Conservation (phyloP, 2,797 vertebrate species). For the Lagorchestes hirsutus region DNA sequence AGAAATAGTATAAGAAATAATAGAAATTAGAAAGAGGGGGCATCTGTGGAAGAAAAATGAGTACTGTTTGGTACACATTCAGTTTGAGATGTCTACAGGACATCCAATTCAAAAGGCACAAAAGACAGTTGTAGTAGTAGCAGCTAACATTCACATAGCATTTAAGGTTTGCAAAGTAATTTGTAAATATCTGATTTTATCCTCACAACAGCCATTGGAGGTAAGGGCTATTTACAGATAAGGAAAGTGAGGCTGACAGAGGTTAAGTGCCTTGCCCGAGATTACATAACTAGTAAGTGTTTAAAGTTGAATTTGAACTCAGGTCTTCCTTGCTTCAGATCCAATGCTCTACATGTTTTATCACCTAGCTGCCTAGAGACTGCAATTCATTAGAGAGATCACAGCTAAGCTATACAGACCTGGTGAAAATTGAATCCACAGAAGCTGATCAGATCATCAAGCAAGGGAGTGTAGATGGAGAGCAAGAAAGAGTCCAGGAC, state of each 20-base stretch:
- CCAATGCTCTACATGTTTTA: not conserved
- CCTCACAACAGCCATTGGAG: not conserved
- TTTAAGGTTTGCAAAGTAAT: not conserved
- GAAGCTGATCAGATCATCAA: not conserved
- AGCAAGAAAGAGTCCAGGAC: not conserved
- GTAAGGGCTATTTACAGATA: not conserved
- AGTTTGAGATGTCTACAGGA: not conserved
- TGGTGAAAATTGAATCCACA: not conserved
- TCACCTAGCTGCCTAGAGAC: not conserved
- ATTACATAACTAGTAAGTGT: not conserved
- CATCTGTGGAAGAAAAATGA: not conserved
- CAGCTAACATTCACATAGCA: not conserved
- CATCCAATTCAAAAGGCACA: not conserved
- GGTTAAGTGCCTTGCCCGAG: not conserved
- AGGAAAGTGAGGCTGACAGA: not conserved
- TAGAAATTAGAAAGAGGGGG: not conserved
- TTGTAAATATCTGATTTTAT: not conserved
- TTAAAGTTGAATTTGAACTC: not conserved
- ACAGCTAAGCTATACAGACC: not conserved
- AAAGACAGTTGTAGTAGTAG: not conserved
- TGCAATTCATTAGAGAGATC: not conserved
- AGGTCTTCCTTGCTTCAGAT: too few relatives aligned
- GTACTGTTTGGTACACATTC: not conserved
- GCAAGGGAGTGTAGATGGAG: not conserved
- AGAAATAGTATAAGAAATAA: too few relatives aligned